Evolutionary conservation across 92 coral and sea anemone genomes (phyloP).

Genomic region (Meandrina meandrites): DNA sequence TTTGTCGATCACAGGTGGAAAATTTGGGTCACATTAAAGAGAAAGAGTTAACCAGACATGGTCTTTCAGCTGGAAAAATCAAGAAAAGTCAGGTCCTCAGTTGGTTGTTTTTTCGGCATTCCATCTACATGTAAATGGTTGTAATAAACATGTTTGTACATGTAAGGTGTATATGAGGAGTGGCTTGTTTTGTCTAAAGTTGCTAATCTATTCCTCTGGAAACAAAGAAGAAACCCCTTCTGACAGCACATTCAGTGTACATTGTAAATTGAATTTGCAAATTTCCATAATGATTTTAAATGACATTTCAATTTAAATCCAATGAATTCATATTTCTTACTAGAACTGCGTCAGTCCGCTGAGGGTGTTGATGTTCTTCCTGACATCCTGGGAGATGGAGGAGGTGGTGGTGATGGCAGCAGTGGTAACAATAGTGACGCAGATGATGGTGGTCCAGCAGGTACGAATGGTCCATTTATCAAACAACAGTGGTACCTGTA

Average conservation of each 20-base stretch:
- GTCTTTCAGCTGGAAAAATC: no score
- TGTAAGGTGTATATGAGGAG: background rate
- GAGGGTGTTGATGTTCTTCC: constrained; percentile 88
- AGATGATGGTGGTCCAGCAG: constrained; percentile 69
- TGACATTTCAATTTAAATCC: no score
- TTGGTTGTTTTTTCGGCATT: no score
- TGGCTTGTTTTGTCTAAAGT: background rate
- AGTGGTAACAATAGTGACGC: constrained; percentile 88
- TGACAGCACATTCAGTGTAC: no score
- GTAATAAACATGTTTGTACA: background rate
- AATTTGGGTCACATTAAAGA: no score
- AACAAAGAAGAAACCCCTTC: background rate
- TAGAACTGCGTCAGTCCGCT: constrained; percentile 88
- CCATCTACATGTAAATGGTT: no score
- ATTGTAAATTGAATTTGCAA: background rate
- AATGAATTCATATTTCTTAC: background rate
- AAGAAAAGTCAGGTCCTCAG: no score
- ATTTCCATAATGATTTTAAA: background rate
- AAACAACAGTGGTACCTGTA: background rate
- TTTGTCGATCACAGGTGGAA: no score
- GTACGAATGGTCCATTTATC: background rate
- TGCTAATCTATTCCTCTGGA: background rate
- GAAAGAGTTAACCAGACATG: no score
- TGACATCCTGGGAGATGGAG: constrained; percentile 89
- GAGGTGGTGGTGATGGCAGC: constrained; percentile 95